Evolutionary conservation across 2,797 vertebrate species (phyloP), one percentile per base, ranked within the genome.

Genomic region (Xiphorhynchus erythropygius): DNA sequence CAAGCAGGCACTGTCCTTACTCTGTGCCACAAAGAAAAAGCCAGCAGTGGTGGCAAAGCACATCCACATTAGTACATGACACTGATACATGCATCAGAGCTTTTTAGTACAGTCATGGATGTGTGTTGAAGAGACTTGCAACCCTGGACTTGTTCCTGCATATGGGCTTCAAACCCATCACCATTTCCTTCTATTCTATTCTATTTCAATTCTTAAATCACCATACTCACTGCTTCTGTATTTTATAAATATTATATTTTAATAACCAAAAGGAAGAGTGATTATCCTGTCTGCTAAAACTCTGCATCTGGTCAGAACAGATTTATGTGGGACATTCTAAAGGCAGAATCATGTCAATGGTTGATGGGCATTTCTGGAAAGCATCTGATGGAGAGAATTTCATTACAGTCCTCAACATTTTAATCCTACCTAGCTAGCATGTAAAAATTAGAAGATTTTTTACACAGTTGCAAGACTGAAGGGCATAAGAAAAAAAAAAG

Each of bases 371-470:
- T 87, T 89, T 64, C 64, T 83, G 62, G 28, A 74, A 88, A 84
- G 35, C 17, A n/a, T 21, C 28, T 59, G 18, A 24, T 7, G 4
- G 24, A 64, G 32, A 86, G 16, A 70, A 85, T 89, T 91, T 85
- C 60, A 23, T 56, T 18, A 46, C 30, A 49, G 5, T 67, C 13
- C 41, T 74, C 3, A 1, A 57, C 4, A 68, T 83, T 85, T 89
- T 83, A 87, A 49, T 57, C 35, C 15, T 81, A 44, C 8, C 23
- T 62, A 71, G 81, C 71, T 78, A 57, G 52, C 15, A 27, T 71
- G 11, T 53, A 91, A 62, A 57, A 80, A 90, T 84, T 56, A 82
- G 7, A 85, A 84, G 27, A n/a, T 50, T 63, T 73, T 90, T 79
- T 91, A 84, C 19, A 68, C 30, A 44, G 7, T n/a, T 49, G 11